These are phyloP conservation scores for Stegostoma tigrinum DNA, from an alignment of 2,113 vertebrate species.

Conservation along the genomic window DNA sequence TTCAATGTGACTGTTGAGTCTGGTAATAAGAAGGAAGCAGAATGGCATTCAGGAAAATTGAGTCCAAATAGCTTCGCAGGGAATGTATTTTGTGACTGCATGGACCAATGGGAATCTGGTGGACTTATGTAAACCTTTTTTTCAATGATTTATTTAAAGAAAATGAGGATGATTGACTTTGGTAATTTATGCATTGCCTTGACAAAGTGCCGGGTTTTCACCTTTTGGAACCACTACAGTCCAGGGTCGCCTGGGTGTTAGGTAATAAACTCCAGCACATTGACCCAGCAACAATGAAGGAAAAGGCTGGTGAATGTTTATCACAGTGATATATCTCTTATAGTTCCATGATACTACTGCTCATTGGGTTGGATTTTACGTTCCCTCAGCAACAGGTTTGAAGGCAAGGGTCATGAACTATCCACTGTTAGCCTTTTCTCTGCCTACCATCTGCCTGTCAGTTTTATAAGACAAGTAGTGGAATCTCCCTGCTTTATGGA, in stretches of 20 bases:
- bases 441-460: no score
- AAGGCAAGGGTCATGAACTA: background rate
- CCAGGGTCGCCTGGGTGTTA: background rate
- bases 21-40: no score
- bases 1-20: no score
- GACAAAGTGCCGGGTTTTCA: background rate
- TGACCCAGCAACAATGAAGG: background rate
- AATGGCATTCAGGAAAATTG: background rate
- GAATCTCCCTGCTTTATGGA: no score
- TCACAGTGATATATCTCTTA: background rate
- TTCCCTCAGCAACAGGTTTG: background rate
- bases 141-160: background rate
- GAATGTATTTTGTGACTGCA: background rate
- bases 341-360: background rate
- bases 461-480: background rate
- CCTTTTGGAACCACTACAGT: background rate
- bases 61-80: background rate
- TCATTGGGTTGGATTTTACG: background rate
- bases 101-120: no score
- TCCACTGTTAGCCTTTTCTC: background rate
- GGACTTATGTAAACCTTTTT: background rate
- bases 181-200: background rate
- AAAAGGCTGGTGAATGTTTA: background rate
- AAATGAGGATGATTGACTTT: background rate
- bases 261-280: background rate